phyloP scores from a whole-genome alignment of 1,140 invertebrate species.

The Pseudomyrmex flavicornis region DNA sequence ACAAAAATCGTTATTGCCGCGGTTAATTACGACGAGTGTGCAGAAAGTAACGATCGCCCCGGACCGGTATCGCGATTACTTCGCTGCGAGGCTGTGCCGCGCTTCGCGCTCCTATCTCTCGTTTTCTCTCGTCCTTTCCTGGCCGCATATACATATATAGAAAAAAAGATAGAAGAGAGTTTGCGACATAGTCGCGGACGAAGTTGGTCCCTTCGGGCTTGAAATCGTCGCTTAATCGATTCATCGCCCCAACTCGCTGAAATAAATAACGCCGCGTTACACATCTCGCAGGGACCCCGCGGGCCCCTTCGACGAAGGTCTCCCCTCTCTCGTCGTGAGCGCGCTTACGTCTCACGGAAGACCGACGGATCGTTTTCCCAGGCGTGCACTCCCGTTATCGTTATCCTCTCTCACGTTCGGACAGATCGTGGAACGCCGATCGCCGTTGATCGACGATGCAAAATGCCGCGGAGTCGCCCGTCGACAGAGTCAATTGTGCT shows the following conservation, averaged over 20 bases:
- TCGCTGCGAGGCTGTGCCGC: constrained; percentile 25
- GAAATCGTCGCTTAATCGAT: constrained; percentile 63
- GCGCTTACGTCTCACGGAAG: constrained; percentile 66
- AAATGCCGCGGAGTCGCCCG: constrained; percentile 55
- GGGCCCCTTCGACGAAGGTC: not conserved
- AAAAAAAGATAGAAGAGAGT: not conserved
- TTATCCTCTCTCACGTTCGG: constrained; percentile 72
- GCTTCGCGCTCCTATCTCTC: constrained; percentile 1
- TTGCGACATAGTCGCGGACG: constrained; percentile 15
- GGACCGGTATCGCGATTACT: constrained; percentile 59
- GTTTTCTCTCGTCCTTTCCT: not conserved
- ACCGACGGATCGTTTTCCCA: constrained; percentile 73
- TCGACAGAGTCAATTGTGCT: constrained; percentile 51
- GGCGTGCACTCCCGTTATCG: constrained; percentile 73
- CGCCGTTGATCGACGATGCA: constrained; percentile 37
- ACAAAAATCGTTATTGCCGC: constrained; percentile 54
- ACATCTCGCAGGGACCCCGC: not conserved
- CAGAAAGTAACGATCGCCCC: constrained; percentile 56
- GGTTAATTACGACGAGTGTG: constrained; percentile 61
- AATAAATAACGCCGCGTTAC: constrained; percentile 67
- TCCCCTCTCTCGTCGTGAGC: not conserved
- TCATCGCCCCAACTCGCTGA: constrained; percentile 13
- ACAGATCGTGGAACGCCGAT: constrained; percentile 63
- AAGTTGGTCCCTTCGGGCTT: not conserved
- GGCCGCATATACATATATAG: constrained; percentile 14